Evolutionary conservation across 1,140 invertebrate genomes (phyloP).

Genomic region (Oncopodura yosiiana): DNA sequence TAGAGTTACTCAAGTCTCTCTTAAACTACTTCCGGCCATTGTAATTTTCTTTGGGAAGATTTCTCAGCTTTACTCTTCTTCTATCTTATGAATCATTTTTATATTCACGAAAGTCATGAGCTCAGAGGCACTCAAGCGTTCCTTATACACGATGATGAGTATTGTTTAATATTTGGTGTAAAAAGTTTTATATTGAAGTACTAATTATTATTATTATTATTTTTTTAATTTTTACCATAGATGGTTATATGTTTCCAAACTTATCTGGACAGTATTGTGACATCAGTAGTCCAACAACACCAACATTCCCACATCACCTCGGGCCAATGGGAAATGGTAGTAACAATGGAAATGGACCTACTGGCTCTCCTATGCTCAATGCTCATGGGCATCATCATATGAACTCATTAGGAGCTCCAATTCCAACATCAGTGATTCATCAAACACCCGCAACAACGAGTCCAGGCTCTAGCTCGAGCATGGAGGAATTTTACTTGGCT

Average conservation of each 20-base stretch:
- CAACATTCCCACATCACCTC: constrained; percentile 34
- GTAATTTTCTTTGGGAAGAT: constrained; percentile 1
- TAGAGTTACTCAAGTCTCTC: no score
- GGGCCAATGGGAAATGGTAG: constrained; percentile 9
- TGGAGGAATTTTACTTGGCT: constrained; percentile 73
- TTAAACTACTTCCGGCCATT: constrained; percentile 11
- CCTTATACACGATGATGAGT: neutral
- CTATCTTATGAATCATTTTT: neutral
- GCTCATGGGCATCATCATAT: constrained; percentile 29
- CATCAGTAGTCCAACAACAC: constrained; percentile 30
- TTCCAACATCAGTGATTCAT: constrained; percentile 61
- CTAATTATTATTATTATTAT: neutral
- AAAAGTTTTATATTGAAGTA: neutral
- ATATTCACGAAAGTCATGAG: neutral
- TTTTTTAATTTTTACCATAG: constrained; percentile 21
- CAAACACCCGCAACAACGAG: constrained; percentile 49
- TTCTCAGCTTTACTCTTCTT: neutral
- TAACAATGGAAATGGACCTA: constrained; percentile 8
- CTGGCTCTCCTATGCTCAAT: constrained; percentile 28
- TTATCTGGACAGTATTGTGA: constrained; percentile 33
- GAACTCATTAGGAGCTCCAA: constrained; percentile 45
- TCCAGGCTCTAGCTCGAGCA: constrained; percentile 47
- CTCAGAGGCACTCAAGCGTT: neutral
- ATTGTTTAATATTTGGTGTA: neutral
- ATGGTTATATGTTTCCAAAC: constrained; percentile 33